Evolutionary conservation across 2,888 invertebrate species (phyloP), one percentile per base, ranked within the genome.

Genomic region (Parnassius orleans): DNA sequence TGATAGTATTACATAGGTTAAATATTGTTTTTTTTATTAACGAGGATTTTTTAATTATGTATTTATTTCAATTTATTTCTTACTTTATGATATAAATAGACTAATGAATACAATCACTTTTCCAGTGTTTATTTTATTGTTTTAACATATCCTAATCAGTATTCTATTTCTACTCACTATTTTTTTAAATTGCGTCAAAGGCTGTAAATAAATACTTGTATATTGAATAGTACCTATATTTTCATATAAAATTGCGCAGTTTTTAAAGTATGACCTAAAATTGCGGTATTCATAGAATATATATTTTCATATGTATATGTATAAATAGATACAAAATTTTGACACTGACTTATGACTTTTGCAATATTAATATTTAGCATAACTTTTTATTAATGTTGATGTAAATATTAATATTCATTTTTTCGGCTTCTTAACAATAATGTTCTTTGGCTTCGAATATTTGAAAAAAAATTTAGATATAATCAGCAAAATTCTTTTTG

Each of bases 331-430:
- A 68, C 65, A 70, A 63, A 70, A 68, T 66, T 70, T 70, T 75
- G 75, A 83, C 81, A 84, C 76, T 77, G 75, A 84, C 83, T 86
- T 87, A 85, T 83, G 85, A 87, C 76, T 79, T 76, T 79, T 80
- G 88, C 88, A 88, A 87, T 89, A 87, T 82, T 82, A 80, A 76
- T 76, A 63, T 77, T 83, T 61, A 61, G 55, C 11, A 42, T 63
- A 60, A 63, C 41, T 55, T 59, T 75, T 73, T 74, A 71, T 74
- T 74, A 78, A 78, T 76, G 75, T 80, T 82, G 70, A 68, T 87
- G 85, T 87, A 86, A 83, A 86, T 87, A 83, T 72, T 69, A 71
- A 68, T 70, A 70, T 61, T 71, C 67, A 70, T 74, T 69, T 73
- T 77, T 73, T 65, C 65, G 69, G 77, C 72, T 71, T 74, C 76